Evolutionary conservation across 2,113 vertebrate genomes (phyloP).

Genomic region (Chauna torquata): DNA sequence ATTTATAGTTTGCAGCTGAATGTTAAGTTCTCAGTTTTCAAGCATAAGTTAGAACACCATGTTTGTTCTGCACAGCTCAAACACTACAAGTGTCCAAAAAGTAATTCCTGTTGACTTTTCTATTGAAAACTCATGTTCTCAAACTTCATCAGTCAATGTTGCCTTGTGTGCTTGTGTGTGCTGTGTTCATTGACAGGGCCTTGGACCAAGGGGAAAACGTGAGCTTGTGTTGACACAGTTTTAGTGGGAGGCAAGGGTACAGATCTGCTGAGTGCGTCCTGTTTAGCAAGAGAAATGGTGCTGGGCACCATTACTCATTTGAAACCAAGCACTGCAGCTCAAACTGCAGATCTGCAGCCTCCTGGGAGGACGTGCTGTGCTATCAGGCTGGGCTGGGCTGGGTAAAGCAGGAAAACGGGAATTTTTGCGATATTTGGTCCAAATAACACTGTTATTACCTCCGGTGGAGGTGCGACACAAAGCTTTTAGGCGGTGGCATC

Average conservation of each 20-base stretch:
- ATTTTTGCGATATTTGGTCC: not conserved
- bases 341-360: not conserved
- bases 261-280: slow-evolving; percentile 6
- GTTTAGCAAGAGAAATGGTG: slow-evolving; percentile 32
- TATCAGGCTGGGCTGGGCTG: not conserved
- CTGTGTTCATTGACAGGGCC: not conserved
- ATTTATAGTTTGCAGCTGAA: not conserved
- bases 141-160: slow-evolving; percentile 17
- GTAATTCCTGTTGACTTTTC: slow-evolving; percentile 60
- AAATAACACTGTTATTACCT: not conserved
- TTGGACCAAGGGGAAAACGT: not conserved
- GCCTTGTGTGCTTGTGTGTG: not conserved
- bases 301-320: not conserved
- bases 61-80: slow-evolving; percentile 66
- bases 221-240: slow-evolving; percentile 64
- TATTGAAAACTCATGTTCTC: slow-evolving; percentile 45
- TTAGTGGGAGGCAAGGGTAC: slow-evolving; percentile 40
- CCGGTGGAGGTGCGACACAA: fast-evolving
- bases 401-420: not conserved
- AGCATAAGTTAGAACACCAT: not conserved
- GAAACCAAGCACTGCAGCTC: not conserved
- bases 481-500: not conserved
- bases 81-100: slow-evolving; percentile 40
- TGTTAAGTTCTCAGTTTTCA: slow-evolving; percentile 35
- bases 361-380: not conserved